Percentiles rank a stretch among this genome's conserved stretches.
Conservation (phyloP, 2,888 invertebrate genomes). For the Autographa pulchrina region DNA sequence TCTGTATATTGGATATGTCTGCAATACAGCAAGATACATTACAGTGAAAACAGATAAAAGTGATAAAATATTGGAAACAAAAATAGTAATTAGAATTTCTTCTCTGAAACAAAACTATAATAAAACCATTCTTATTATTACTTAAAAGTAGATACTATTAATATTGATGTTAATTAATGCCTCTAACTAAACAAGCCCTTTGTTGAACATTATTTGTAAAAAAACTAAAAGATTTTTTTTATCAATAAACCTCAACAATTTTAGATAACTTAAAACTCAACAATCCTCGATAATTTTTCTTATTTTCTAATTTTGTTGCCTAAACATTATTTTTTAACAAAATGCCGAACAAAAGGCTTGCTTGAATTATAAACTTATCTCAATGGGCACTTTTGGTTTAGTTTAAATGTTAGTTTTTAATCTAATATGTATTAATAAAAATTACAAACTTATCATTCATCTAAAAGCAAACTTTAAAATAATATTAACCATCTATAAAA, state of each 20-base stretch:
- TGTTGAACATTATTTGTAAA: constrained; percentile 82
- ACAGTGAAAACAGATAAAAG: constrained; percentile 88
- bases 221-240: constrained; percentile 80
- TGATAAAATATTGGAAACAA: constrained; percentile 89
- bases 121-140: constrained; percentile 88
- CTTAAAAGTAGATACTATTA: constrained; percentile 85
- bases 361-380: constrained; percentile 87
- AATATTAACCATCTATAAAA: constrained; percentile 87
- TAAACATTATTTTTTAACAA: constrained; percentile 86
- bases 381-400: constrained; percentile 90
- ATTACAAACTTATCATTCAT: constrained; percentile 86
- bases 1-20: constrained; percentile 90
- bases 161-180: constrained; percentile 89
- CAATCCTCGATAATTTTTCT: constrained; percentile 86
- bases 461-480: constrained; percentile 88
- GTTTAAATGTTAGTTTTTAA: constrained; percentile 88
- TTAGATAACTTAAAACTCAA: constrained; percentile 87
- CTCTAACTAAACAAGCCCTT: constrained; percentile 87
- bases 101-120: constrained; percentile 88
- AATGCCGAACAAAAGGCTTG: constrained; percentile 87
- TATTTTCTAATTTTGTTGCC: constrained; percentile 88
- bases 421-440: constrained; percentile 87
- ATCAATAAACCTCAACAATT: constrained; percentile 87
- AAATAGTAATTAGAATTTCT: constrained; percentile 89
- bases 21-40: constrained; percentile 90